Conservation (phyloP, 2,113 vertebrate genomes). For the Melanostigma gelatinosum region DNA sequence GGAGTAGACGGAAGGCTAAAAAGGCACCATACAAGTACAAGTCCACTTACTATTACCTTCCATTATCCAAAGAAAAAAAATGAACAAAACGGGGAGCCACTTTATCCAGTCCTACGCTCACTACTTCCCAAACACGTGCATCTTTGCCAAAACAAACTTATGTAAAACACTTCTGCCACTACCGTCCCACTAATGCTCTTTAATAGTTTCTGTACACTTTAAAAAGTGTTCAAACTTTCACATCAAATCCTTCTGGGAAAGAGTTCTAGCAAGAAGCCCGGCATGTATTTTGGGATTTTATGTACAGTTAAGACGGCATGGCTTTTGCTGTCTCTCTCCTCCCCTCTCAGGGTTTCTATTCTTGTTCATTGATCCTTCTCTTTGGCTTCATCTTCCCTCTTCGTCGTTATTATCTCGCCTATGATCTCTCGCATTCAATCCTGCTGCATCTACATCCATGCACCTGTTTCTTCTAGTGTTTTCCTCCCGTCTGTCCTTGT, state of each 20-base stretch:
- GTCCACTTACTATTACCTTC: no score
- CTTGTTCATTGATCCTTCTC: constrained; percentile 24
- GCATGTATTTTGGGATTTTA: neutral
- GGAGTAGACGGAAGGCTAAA: no score
- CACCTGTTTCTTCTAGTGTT: constrained; percentile 45
- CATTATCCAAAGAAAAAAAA: no score
- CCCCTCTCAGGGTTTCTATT: constrained; percentile 4
- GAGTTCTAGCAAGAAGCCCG: neutral
- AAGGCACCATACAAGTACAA: no score
- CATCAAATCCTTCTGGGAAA: neutral
- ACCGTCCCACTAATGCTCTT: no score
- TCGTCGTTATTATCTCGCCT: constrained; percentile 34
- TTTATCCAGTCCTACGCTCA: no score
- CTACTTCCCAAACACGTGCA: no score
- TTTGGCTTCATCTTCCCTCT: constrained; percentile 14
- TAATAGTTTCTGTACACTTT: neutral
- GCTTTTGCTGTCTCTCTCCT: neutral
- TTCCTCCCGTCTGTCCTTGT: neutral
- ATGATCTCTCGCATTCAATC: constrained; percentile 30
- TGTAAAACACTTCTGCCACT: no score
- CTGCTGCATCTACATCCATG: constrained; percentile 27
- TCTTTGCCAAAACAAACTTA: no score
- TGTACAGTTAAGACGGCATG: neutral
- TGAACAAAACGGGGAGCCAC: neutral
- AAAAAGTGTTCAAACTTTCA: neutral